Evolutionary conservation across 2,797 vertebrate genomes (phyloP).

Genomic region (Pagetopsis macropterus): DNA sequence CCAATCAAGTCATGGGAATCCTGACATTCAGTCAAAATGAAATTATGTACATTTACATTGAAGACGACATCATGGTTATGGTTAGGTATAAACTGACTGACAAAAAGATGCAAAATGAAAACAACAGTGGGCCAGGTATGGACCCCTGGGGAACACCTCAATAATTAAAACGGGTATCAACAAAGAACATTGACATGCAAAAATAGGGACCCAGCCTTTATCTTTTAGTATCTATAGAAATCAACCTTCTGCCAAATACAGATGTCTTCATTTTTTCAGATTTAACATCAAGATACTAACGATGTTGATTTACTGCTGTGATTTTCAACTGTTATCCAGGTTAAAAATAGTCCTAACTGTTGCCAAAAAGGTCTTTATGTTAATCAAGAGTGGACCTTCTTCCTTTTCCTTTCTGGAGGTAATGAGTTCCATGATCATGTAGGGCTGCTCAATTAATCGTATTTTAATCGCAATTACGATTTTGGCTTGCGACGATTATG

Average conservation of each 20-base stretch:
- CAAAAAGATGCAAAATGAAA: background rate
- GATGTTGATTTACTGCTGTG: background rate
- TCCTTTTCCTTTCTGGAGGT: slow-evolving; percentile 1
- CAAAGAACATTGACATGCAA: no score
- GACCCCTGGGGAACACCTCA: slow-evolving; percentile 23
- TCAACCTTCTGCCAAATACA: no score
- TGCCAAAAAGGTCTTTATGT: background rate
- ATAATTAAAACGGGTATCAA: background rate
- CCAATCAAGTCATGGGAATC: no score
- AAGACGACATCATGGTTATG: background rate
- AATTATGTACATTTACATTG: background rate
- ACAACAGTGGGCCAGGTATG: background rate
- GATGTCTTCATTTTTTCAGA: background rate
- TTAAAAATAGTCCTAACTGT: background rate
- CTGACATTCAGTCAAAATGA: no score
- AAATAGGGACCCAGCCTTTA: background rate
- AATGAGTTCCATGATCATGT: slow-evolving; percentile 2
- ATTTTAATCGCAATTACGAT: no score
- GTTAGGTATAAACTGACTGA: background rate
- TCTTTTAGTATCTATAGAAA: background rate
- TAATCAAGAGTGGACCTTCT: background rate
- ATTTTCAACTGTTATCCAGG: background rate
- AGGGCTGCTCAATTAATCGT: no score
- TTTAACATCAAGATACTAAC: background rate
- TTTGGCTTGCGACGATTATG: no score